phyloP scores from a whole-genome alignment of 2,888 invertebrate genomes.

The Rugalucina vietnamica region DNA sequence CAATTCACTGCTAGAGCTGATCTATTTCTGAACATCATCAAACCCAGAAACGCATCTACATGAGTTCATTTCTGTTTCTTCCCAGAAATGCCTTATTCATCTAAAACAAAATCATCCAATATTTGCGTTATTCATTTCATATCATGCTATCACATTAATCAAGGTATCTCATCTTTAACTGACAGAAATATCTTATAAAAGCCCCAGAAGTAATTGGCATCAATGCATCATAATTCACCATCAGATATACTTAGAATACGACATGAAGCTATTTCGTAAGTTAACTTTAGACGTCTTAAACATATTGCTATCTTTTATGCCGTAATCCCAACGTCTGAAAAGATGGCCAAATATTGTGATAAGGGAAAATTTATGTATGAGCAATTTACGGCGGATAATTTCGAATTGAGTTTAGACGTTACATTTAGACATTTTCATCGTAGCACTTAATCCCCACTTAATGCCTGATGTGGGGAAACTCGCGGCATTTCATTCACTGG shows the following conservation, averaged over 20 bases:
- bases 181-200: background rate
- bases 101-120: too few species aligned
- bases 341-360: conserved; percentile 64
- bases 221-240: conserved; percentile 10
- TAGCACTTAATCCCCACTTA: conserved; percentile 26
- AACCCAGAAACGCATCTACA: too few species aligned
- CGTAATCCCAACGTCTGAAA: conserved; percentile 26
- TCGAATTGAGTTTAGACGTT: conserved; percentile 65
- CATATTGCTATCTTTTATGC: background rate
- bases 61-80: too few species aligned
- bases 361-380: conserved; percentile 69
- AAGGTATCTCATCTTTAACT: background rate
- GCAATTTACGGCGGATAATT: conserved; percentile 61
- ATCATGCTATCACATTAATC: background rate
- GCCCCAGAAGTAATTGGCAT: background rate
- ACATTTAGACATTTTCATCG: conserved; percentile 60
- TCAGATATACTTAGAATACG: background rate
- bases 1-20: too few species aligned
- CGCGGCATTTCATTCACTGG: conserved; percentile 63
- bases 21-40: too few species aligned
- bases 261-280: background rate
- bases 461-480: conserved; percentile 57
- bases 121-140: too few species aligned
- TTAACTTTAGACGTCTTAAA: conserved; percentile 7
- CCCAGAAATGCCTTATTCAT: too few species aligned